These are phyloP conservation scores for Taurulus bubalis DNA, from an alignment of 2,113 vertebrate species.

Conservation along the genomic window DNA sequence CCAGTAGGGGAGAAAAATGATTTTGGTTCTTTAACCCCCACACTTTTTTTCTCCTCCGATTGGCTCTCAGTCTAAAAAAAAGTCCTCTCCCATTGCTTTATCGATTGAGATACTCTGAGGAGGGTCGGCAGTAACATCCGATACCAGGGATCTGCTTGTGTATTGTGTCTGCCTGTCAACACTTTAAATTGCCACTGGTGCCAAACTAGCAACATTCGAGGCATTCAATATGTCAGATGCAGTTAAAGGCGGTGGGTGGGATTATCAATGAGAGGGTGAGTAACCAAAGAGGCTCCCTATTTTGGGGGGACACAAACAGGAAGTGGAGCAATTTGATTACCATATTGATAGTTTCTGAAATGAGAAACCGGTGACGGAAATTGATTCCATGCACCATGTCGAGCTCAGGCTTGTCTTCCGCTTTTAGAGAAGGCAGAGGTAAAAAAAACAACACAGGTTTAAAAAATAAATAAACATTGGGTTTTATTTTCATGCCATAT, in stretches of 20 bases:
- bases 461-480: not conserved
- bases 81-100: conserved; percentile 68
- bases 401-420: conserved; percentile 29
- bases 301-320: conserved; percentile 51
- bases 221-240: conserved; percentile 72
- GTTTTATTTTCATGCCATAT: conserved; percentile 42
- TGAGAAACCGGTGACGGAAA: conserved; percentile 58
- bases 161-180: conserved; percentile 74
- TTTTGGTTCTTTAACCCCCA: conserved; percentile 44
- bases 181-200: conserved; percentile 71
- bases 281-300: conserved; percentile 33
- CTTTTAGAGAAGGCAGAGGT: conserved; percentile 27
- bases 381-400: conserved; percentile 39
- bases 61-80: conserved; percentile 60
- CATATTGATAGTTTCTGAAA: conserved; percentile 70
- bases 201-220: conserved; percentile 62
- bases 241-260: conserved; percentile 58
- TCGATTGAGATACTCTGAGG: conserved; percentile 72
- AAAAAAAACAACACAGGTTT: not conserved
- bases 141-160: conserved; percentile 68
- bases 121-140: conserved; percentile 59
- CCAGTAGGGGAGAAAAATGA: conserved; percentile 45
- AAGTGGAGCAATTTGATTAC: conserved; percentile 67
- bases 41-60: conserved; percentile 41
- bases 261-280: conserved; percentile 60